These are phyloP conservation scores for Notothenia rossii DNA, from an alignment of 2,113 vertebrate species.

Conservation along the genomic window DNA sequence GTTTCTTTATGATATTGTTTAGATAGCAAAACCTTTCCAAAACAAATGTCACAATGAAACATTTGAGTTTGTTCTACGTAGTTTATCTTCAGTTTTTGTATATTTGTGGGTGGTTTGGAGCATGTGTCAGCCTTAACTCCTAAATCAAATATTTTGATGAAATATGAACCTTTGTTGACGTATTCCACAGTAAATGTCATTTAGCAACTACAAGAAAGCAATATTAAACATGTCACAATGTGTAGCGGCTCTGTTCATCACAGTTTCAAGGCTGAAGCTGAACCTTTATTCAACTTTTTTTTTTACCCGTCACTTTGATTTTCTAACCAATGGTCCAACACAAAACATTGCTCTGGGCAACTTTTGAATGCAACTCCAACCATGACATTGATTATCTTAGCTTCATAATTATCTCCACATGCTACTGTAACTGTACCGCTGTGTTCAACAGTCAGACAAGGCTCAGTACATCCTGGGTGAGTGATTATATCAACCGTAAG, in stretches of 20 bases:
- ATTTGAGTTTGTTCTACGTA: constrained; percentile 25
- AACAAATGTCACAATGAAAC: constrained; percentile 53
- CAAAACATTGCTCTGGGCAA: constrained; percentile 60
- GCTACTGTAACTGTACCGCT: constrained; percentile 70
- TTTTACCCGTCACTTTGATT: constrained; percentile 66
- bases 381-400: constrained; percentile 79
- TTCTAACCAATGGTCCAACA: constrained; percentile 52
- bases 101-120: constrained; percentile 47
- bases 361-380: constrained; percentile 65
- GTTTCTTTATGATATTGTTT: constrained; percentile 4
- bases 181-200: constrained; percentile 47
- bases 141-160: constrained; percentile 69
- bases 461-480: constrained; percentile 47
- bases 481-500: constrained; percentile 72
- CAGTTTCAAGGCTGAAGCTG: constrained; percentile 27
- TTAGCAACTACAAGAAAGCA: constrained; percentile 46
- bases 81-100: constrained; percentile 21
- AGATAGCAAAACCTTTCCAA: constrained; percentile 30
- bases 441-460: constrained; percentile 51
- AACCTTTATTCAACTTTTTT: constrained; percentile 28
- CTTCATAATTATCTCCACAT: constrained; percentile 82
- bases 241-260: constrained; percentile 35
- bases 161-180: constrained; percentile 62
- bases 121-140: constrained; percentile 40
- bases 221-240: constrained; percentile 57